phyloP scores from a whole-genome alignment of 2,797 vertebrate species.

The Lacerta agilis region DNA sequence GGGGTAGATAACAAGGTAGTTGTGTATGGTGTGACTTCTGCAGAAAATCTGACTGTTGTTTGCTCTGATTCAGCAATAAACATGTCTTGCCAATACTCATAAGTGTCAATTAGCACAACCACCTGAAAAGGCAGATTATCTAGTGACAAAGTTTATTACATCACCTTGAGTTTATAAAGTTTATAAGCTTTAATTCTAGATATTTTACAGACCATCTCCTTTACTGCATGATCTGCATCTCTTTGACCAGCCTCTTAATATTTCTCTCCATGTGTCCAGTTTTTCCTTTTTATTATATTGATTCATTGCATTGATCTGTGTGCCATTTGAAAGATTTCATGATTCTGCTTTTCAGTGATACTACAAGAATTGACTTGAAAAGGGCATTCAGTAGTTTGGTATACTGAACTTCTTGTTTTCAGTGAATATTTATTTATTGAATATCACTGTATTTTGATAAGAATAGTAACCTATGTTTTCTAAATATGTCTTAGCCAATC shows the following conservation, averaged over 20 bases:
- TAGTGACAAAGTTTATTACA: not conserved
- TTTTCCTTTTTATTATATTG: not conserved
- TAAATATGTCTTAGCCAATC: constrained; percentile 82
- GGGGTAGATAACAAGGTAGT: no score
- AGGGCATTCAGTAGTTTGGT: not conserved
- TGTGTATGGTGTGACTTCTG: not conserved
- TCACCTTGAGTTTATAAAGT: not conserved
- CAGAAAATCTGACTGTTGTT: no score
- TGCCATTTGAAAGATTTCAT: not conserved
- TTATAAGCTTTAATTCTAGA: not conserved
- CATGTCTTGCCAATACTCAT: not conserved
- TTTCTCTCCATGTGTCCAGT: not conserved
- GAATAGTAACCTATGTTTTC: constrained; percentile 60
- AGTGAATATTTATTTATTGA: constrained; percentile 1
- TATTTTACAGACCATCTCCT: not conserved
- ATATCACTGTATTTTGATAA: constrained; percentile 2
- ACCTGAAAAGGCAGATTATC: not conserved
- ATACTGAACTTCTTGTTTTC: not conserved
- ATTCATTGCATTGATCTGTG: not conserved
- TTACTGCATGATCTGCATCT: not conserved
- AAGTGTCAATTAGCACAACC: not conserved
- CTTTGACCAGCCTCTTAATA: not conserved
- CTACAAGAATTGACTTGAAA: not conserved
- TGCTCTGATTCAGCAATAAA: not conserved
- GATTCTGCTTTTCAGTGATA: not conserved